phyloP scores from a whole-genome alignment of 1,140 invertebrate genomes.

The Archivesica marissinica region DNA sequence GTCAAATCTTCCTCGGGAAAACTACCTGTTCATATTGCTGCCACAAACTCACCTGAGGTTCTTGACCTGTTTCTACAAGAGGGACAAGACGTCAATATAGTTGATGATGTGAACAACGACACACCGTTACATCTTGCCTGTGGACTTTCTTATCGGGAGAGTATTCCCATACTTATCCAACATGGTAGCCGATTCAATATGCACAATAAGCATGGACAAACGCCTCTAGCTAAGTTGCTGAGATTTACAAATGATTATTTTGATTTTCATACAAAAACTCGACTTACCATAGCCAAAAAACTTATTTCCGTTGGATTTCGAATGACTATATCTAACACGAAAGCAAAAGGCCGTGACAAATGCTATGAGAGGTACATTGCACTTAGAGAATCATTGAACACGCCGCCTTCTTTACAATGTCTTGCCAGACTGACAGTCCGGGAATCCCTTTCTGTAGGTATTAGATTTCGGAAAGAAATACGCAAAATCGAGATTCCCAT shows the following conservation, averaged over 20 bases:
- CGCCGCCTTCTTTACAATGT: conserved; percentile 53
- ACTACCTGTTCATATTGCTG: conserved; percentile 67
- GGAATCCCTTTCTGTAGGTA: conserved; percentile 18
- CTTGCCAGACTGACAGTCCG: conserved; percentile 57
- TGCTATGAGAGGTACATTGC: conserved; percentile 53
- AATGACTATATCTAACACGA: background rate
- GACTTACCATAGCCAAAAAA: conserved; percentile 65
- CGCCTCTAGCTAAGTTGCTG: conserved; percentile 71
- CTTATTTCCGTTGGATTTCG: conserved; percentile 69
- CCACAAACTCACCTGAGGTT: conserved; percentile 57
- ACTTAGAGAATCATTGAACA: conserved; percentile 24
- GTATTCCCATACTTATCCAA: conserved; percentile 63
- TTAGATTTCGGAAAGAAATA: conserved; percentile 10
- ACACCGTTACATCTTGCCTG: conserved; percentile 75
- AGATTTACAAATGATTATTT: conserved; percentile 62
- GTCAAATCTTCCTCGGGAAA: conserved; percentile 53
- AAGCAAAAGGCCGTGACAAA: conserved; percentile 59
- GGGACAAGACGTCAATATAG: conserved; percentile 71
- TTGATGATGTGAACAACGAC: conserved; percentile 65
- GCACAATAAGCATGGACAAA: conserved; percentile 67
- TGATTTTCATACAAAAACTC: conserved; percentile 69
- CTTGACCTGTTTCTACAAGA: conserved; percentile 55
- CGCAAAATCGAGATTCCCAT: conserved; percentile 54
- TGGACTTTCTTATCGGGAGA: conserved; percentile 57
- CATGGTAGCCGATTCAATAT: conserved; percentile 69